phyloP scores from a whole-genome alignment of 2,113 vertebrate genomes.

The Addax nasomaculatus region DNA sequence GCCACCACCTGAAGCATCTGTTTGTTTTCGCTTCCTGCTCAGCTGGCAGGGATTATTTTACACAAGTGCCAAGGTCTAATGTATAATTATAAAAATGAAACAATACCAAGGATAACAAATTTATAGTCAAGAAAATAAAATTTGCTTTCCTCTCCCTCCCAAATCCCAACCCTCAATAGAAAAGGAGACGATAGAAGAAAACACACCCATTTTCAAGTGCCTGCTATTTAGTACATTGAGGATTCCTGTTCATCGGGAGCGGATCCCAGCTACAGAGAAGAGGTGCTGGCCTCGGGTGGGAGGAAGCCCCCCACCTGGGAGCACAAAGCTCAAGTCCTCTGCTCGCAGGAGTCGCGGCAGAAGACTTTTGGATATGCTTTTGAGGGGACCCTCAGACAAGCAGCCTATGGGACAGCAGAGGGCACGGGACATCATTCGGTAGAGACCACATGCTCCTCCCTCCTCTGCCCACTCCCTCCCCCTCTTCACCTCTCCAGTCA shows the following conservation, averaged over 20 bases:
- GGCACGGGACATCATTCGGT: conserved; percentile 50
- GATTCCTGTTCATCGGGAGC: conserved; percentile 34
- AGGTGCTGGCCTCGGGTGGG: background rate
- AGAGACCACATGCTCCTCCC: conserved; percentile 12
- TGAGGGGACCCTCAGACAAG: conserved; percentile 46
- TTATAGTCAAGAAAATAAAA: conserved; percentile 75
- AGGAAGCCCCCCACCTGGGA: background rate
- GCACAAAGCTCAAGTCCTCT: conserved; percentile 51
- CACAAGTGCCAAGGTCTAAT: conserved; percentile 80
- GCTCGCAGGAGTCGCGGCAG: background rate
- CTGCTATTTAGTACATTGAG: conserved; percentile 68
- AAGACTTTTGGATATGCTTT: background rate
- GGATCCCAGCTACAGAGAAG: conserved; percentile 2
- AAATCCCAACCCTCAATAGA: conserved; percentile 50
- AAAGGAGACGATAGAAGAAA: conserved; percentile 59
- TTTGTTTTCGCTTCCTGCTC: conserved; percentile 67
- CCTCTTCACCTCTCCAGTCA: background rate
- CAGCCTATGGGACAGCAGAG: conserved; percentile 59
- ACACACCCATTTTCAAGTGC: conserved; percentile 77
- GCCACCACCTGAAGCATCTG: conserved; percentile 70
- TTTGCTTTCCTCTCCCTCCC: conserved; percentile 72
- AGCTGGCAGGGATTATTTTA: conserved; percentile 73
- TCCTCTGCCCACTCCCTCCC: background rate
- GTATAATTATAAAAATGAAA: conserved; percentile 77
- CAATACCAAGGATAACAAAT: conserved; percentile 78